These are phyloP conservation scores for Rostratula benghalensis DNA, from an alignment of 2,113 vertebrate genomes.

Conservation along the genomic window DNA sequence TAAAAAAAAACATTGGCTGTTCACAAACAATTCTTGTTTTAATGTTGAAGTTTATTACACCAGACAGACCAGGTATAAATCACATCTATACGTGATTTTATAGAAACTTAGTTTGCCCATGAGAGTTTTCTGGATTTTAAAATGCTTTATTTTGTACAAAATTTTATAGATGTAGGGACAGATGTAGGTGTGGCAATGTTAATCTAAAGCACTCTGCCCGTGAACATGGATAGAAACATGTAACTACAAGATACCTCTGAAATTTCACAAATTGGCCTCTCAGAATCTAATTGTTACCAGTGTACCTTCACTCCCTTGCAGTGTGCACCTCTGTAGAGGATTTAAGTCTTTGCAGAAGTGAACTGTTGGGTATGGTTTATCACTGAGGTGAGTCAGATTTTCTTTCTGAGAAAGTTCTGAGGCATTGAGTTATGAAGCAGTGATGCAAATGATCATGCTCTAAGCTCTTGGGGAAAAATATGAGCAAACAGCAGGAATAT, in stretches of 20 bases:
- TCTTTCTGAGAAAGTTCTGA: background rate
- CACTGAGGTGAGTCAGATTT: background rate
- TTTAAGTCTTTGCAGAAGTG: background rate
- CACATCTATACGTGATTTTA: background rate
- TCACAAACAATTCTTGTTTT: background rate
- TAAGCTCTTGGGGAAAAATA: background rate
- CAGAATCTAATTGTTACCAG: background rate
- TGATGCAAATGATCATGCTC: background rate
- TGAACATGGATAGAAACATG: background rate
- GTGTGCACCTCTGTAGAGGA: background rate
- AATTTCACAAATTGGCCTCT: background rate
- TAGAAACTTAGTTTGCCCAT: background rate
- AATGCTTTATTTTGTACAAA: background rate
- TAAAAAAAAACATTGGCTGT: background rate
- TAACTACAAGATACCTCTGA: background rate
- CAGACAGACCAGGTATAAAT: background rate
- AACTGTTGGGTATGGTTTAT: fast-evolving
- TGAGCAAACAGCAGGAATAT: background rate
- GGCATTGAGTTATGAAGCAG: background rate
- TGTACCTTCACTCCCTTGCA: background rate
- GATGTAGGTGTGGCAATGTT: background rate
- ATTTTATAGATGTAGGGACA: background rate
- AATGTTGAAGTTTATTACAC: background rate
- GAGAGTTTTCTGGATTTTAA: background rate
- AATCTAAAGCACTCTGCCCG: background rate